These are phyloP conservation scores for Zosterops lateralis DNA, from an alignment of 2,113 vertebrate species.

Conservation along the genomic window DNA sequence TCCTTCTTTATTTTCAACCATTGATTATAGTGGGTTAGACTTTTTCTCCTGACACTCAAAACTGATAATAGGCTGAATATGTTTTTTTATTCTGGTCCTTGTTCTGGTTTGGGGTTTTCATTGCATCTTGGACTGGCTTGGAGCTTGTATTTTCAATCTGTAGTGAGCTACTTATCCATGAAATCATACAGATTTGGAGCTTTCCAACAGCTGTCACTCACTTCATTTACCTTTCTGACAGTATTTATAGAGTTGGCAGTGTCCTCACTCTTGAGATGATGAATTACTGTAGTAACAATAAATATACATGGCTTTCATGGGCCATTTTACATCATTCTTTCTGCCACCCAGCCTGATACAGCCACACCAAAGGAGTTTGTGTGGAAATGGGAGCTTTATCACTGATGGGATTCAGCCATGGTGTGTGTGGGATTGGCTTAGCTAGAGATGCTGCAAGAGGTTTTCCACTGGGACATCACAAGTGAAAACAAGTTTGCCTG, in stretches of 20 bases:
- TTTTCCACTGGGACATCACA: not conserved
- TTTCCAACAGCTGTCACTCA: not conserved
- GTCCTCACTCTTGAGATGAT: not conserved
- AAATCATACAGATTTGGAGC: not conserved
- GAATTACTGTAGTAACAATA: not conserved
- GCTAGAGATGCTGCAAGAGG: not conserved
- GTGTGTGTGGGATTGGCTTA: not conserved
- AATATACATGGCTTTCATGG: not conserved
- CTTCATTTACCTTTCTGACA: not conserved
- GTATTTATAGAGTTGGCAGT: not conserved
- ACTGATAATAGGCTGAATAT: not conserved
- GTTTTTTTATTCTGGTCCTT: not conserved
- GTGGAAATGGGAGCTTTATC: not conserved
- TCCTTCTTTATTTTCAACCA: not conserved
- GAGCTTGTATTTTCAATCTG: not conserved
- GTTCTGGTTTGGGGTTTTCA: not conserved
- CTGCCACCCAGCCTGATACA: not conserved
- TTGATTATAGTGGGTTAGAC: not conserved
- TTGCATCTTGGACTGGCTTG: not conserved
- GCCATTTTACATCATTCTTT: not conserved
- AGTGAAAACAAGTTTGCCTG: not conserved
- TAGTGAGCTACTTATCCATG: not conserved
- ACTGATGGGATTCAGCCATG: not conserved
- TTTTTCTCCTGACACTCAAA: not conserved
- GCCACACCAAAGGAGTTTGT: not conserved